Base-by-base conservation (phyloP, 1,140 invertebrate genomes). In the Sminthurides bifidus region DNA sequence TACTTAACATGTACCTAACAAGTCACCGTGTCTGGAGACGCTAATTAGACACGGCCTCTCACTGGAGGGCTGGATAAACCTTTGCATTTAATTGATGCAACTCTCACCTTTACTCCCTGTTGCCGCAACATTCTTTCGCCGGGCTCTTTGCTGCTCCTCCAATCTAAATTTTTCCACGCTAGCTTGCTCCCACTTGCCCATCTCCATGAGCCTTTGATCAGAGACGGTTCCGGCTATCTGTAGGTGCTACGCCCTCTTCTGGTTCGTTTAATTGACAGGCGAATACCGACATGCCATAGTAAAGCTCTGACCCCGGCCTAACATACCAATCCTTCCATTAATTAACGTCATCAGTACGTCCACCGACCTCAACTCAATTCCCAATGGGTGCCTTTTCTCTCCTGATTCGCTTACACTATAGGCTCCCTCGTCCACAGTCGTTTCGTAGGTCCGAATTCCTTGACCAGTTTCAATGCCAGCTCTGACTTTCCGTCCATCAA, bases 191-290 rank as follows among this genome's bases (percentile, higher is more conserved):
- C 79, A 83, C 5, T 64, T 53, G 1, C 78, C 79, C 15, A 78
- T 68, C 67, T 82, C 80, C 80, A 82, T 82, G 1, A 78, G 65
- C 12, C 80, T 67, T 67, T 82, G 80, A 67, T 82, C 80, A 1
- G 81, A n/a, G 81, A 41, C 80, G 68, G 14, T 69, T 57, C n/a
- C 80, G 69, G 15, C 72, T 73, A 67, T 82, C 80, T 0, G 80
- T 82, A 12, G 81, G 81, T 0, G 79, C 78, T 6, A 82, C 75
- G 10, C 68, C 73, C 10, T 76, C 73, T 62, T 64, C 58, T 2
- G 70, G 65, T 63, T 82, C 81, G 65, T 82, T 82, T 45, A 82
- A 61, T 64, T 81, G 73, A 52, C 79, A 73, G n/a, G 81, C 76
- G 56, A 83, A 71, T 59, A 73, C 60, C 0, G 78, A 79, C 62